Base-by-base conservation (phyloP, 2,888 invertebrate genomes). In the Napeogenes sylphis region DNA sequence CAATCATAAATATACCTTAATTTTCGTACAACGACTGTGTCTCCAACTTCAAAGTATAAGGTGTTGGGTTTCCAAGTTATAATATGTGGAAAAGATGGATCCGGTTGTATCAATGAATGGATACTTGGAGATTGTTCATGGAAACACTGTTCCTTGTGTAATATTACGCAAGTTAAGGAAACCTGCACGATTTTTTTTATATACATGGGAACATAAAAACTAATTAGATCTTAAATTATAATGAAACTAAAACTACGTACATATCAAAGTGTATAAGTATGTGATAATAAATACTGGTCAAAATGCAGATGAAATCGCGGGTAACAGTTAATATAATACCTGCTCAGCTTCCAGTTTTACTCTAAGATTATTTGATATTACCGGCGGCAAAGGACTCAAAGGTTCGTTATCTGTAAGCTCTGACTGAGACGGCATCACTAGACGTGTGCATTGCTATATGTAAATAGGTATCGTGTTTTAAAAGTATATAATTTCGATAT, bases 311-410 rank as follows among this genome's bases (percentile, higher is more conserved):
- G 4, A 45, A 45, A 45, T 47, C n/a, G 4, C 4, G n/a, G 6
- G 47, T 6, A 47, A 47, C 21, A 47, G n/a, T 47, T 14, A 14
- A 6, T 14, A 14, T 42, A 8, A 8, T 70, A 81, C 84, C 72
- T 78, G 61, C 61, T 76, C 74, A 45, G 80, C 70, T 53, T 68
- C 59, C 42, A 84, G 68, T 73, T 70, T 81, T 58, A 73, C 70
- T 33, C 79, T 74, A 58, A 71, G 71, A 67, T 84, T 84, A 61
- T 64, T 73, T 60, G 67, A 70, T 66, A 84, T 74, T 12, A 75
- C n/a, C 10, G 78, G 78, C 10, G 84, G 83, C 33, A 83, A 70
- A 21, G 66, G 54, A 61, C 57, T 69, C 38, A 65, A 54, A 59
- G 66, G 65, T 55, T 73, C 71, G 32, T 68, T 65, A 14, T 66